phyloP scores from a whole-genome alignment of 2,113 vertebrate species.

The Neodon shergylaensis region DNA sequence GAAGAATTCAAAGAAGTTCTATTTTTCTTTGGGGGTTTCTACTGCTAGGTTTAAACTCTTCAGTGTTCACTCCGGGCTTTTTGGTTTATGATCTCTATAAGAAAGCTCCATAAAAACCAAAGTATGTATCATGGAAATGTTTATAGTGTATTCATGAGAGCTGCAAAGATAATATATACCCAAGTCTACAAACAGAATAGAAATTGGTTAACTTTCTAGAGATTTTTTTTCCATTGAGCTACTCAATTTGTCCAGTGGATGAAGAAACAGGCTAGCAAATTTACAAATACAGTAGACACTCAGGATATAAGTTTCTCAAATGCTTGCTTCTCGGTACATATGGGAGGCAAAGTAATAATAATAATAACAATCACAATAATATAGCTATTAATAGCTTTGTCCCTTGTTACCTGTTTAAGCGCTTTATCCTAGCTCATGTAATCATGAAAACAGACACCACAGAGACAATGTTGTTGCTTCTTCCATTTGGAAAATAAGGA shows the following conservation, averaged over 20 bases:
- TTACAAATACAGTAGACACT: background rate
- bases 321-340: slow-evolving; percentile 33
- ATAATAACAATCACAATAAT: background rate
- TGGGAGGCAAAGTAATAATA: background rate
- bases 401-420: background rate
- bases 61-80: slow-evolving; percentile 53
- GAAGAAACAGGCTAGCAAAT: background rate
- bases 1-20: slow-evolving; percentile 49
- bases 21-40: slow-evolving; percentile 54
- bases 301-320: slow-evolving; percentile 42
- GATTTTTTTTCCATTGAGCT: slow-evolving; percentile 29
- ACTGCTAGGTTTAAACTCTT: slow-evolving; percentile 47
- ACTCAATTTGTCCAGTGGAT: slow-evolving; percentile 52
- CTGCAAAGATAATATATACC: background rate
- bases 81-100: slow-evolving; percentile 70
- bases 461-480: background rate
- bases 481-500: background rate
- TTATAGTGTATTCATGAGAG: slow-evolving; percentile 69
- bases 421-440: background rate
- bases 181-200: slow-evolving; percentile 52
- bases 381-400: background rate
- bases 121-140: slow-evolving; percentile 67
- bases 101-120: slow-evolving; percentile 73
- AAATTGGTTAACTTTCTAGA: slow-evolving; percentile 45
- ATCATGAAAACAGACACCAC: slow-evolving; percentile 5